phyloP scores from a whole-genome alignment of 2,797 vertebrate genomes.

The Notamacropus eugenii region DNA sequence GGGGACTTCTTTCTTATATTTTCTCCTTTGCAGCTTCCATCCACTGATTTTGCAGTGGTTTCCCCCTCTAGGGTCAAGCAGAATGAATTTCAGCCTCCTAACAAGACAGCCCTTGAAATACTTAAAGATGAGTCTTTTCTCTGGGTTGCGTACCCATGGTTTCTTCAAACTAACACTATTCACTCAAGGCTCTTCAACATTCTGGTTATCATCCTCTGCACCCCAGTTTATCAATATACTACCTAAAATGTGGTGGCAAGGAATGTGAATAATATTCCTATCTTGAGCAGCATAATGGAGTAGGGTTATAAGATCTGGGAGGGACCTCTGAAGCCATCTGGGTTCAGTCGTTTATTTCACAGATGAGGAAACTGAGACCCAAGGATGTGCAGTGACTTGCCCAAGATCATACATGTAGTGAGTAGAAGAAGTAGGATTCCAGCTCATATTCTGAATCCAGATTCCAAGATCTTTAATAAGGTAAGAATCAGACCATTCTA shows the following conservation, averaged over 20 bases:
- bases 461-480: slow-evolving; percentile 21
- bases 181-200: neutral
- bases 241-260: neutral
- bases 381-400: neutral
- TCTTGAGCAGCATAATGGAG: neutral
- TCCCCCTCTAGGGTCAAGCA: neutral
- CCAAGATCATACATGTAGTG: neutral
- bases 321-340: neutral
- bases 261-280: neutral
- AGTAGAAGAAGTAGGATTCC: neutral
- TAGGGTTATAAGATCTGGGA: neutral
- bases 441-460: neutral
- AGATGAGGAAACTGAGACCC: neutral
- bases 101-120: neutral
- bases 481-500: neutral
- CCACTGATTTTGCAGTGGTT: neutral
- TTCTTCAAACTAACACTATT: neutral
- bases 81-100: neutral
- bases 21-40: neutral
- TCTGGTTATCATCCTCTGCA: neutral
- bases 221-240: neutral
- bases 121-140: neutral
- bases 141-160: neutral
- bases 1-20: neutral
- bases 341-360: neutral